Base-by-base conservation (phyloP, 1,140 invertebrate genomes). In the Gonioctena quinquepunctata region DNA sequence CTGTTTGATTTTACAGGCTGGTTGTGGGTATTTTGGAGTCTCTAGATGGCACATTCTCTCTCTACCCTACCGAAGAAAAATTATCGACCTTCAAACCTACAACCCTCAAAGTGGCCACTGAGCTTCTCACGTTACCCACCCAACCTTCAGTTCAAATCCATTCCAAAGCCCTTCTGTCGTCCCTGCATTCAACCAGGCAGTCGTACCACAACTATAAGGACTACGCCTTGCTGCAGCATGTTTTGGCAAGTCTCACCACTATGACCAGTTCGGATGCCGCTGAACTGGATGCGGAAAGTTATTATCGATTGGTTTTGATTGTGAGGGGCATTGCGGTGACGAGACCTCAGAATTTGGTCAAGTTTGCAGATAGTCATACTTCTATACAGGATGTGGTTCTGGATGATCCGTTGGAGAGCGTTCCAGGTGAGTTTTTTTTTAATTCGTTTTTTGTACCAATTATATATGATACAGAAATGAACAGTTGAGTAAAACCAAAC, bases 181-280 rank as follows among this genome's bases (percentile, higher is more conserved):
- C 94, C 0, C 83, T 98, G 4, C 92, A 96, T 77, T 82, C 86
- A 7, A 91, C 89, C 11, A 89, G 90, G 27, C 82, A 87, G 23
- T 80, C 88, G 0, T 98, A 97, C 83, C 94, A 97, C 81, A 89
- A 90, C 72, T 95, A 96, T 79, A 97, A 96, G 88, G 93, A 95
- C 83, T 91, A 95, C 79, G 93, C 94, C 0, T 86, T 96, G 2
- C 81, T 97, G 7, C 88, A 87, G 50, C 92, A 94, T 77, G 93
- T 96, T 3, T 86, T 92, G 72, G 85, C 88, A 22, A 90, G 91
- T 54, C 83, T 96, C 22, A 87, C 86, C 21, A 83, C 86, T 62
- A 89, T 95, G 78, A 88, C 89, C 22, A 67, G 48, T 18, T 54
- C 77, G 80, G 78, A 84, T 86, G 80, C 71, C 86, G 86, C 69